Evolutionary conservation across 2,797 vertebrate species (phyloP), one percentile per base, ranked within the genome.

Genomic region (Lepus townsendii): DNA sequence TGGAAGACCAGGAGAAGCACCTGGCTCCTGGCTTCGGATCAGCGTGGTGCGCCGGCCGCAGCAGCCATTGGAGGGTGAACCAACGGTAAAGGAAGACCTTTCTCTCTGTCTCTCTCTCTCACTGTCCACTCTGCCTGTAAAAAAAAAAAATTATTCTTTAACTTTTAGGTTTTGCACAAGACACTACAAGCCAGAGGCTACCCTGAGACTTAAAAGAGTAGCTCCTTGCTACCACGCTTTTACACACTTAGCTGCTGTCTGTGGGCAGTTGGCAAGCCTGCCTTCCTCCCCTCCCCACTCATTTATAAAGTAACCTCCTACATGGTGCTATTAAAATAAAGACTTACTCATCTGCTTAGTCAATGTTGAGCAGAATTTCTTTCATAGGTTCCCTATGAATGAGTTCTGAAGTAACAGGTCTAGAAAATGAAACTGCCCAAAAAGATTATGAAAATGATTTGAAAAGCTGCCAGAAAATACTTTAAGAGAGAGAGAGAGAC

Each of bases 261-360:
- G 96, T 79, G 95, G 96, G 94, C 87, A 85, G 86, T 66, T 71
- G 57, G 60, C 80, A 84, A 93, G 83, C 26, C 9, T 27, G 19
- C 24, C 60, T 84, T 72, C 90, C 90, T 65, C 72, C 82, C 65
- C 47, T 71, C 76, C 30, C 60, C 83, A 85, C 95, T 96, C 97
- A 97, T 97, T 97, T 97, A 94, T 93, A 93, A 95, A 97, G 97
- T 94, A 94, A 60, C 96, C 97, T 97, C 97, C 97, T 95, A 97
- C 97, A 38, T 57, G 50, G 83, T 78, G 86, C 93, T 87, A 96
- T 95, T 97, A 96, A 96, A 97, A 96, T 89, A 95, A 65, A 90
- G 68, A 91, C 95, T 97, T 96, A 96, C 96, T 97, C 96, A 97
- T 96, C 57, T 97, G 96, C 97, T 96, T 97, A 96, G 96, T 97